These are phyloP conservation scores for Orchestes rusci DNA, from an alignment of 2,888 invertebrate species.

Conservation along the genomic window DNA sequence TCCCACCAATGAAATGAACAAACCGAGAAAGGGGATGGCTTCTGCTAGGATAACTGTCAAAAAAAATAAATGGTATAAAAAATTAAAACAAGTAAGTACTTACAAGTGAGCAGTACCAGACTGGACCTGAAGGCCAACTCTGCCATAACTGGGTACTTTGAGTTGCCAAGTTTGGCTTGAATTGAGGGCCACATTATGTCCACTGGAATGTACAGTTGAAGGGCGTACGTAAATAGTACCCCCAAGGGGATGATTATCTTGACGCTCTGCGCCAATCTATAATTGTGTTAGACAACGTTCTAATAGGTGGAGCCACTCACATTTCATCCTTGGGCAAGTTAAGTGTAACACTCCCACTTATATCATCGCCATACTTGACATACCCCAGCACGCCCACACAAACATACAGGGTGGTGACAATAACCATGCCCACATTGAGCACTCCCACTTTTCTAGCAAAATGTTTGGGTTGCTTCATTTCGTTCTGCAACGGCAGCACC, in stretches of 20 bases:
- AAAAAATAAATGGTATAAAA: conserved; percentile 10
- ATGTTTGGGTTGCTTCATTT: conserved; percentile 72
- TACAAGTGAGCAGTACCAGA: conserved; percentile 77
- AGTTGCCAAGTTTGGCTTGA: conserved; percentile 44
- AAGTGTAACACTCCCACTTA: conserved; percentile 79
- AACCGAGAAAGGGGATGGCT: conserved; percentile 73
- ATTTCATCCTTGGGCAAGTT: conserved; percentile 62
- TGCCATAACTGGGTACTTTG: conserved; percentile 50
- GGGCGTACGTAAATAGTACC: conserved; percentile 82
- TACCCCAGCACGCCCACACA: conserved; percentile 83
- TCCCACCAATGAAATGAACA: conserved; percentile 88
- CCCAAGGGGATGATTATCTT: conserved; percentile 78
- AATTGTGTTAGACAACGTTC: not conserved
- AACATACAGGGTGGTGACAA: conserved; percentile 71
- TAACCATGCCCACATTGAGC: conserved; percentile 80
- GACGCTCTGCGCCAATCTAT: conserved; percentile 73
- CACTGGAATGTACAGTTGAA: conserved; percentile 93
- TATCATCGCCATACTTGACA: conserved; percentile 75
- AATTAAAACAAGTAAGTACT: conserved; percentile 43
- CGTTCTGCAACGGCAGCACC: conserved; percentile 87
- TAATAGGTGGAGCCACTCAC: conserved; percentile 42
- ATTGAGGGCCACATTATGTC: conserved; percentile 80
- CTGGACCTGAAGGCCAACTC: conserved; percentile 66
- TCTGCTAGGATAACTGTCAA: conserved; percentile 75
- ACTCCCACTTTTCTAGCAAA: conserved; percentile 80